Percentiles rank a stretch among this genome's conserved stretches.
Evolutionary conservation across 1,140 invertebrate species (phyloP).

Genomic region (Hylaeus anthracinus): DNA sequence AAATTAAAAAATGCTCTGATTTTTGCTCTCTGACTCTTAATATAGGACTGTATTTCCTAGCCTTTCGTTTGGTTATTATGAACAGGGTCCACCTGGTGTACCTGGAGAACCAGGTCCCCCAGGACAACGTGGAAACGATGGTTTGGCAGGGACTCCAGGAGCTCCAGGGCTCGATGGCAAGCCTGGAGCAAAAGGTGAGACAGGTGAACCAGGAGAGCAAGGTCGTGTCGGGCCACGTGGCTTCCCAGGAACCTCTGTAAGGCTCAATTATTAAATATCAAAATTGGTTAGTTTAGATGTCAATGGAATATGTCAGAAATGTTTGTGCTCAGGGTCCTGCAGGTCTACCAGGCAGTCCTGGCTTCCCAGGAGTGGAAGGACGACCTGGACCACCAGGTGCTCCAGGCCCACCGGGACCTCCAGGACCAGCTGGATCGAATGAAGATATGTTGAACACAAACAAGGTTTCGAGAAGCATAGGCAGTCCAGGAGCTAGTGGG

Average conservation of each 20-base stretch:
- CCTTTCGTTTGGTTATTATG: not conserved
- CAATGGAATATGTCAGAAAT: not conserved
- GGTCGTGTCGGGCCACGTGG: slow-evolving; percentile 85
- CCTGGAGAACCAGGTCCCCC: slow-evolving; percentile 70
- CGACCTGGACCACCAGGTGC: slow-evolving; percentile 71
- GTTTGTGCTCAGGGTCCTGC: slow-evolving; percentile 51
- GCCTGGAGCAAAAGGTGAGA: slow-evolving; percentile 78
- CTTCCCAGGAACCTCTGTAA: slow-evolving; percentile 81
- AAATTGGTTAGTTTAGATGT: no score
- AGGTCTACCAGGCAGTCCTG: slow-evolving; percentile 81
- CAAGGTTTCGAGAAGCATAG: slow-evolving; percentile 44
- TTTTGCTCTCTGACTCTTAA: no score
- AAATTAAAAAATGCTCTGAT: no score
- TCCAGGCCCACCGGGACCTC: slow-evolving; percentile 74
- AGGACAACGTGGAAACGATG: slow-evolving; percentile 74
- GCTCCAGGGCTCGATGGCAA: slow-evolving; percentile 74
- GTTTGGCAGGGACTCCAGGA: slow-evolving; percentile 63
- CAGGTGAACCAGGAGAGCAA: slow-evolving; percentile 80
- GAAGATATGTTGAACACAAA: slow-evolving; percentile 67
- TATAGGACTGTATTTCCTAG: no score
- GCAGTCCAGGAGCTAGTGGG: slow-evolving; percentile 75
- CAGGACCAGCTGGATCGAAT: slow-evolving; percentile 76
- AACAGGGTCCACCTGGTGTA: slow-evolving; percentile 68
- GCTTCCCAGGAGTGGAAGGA: slow-evolving; percentile 76
- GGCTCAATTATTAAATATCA: not conserved